Conservation (phyloP, 2,888 invertebrate species). For the Thymelicus acteon region DNA sequence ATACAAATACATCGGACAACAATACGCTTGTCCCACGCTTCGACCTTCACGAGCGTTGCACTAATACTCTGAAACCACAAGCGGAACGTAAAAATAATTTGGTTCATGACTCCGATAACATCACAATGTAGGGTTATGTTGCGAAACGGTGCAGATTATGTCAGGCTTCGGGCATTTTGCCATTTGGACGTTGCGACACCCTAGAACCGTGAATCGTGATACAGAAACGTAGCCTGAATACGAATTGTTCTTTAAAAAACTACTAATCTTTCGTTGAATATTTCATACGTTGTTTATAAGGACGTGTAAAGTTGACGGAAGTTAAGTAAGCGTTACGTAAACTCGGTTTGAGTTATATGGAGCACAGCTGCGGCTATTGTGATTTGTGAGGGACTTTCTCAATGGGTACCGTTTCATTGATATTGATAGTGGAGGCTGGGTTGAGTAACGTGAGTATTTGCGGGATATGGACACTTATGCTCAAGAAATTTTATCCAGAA, state of each 20-base stretch:
- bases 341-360: conserved; percentile 34
- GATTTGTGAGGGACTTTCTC: conserved; percentile 35
- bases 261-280: conserved; percentile 62
- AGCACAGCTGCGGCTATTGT: conserved; percentile 38
- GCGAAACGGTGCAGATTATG: conserved; percentile 41
- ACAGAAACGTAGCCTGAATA: conserved; percentile 70
- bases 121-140: conserved; percentile 43
- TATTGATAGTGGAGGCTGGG: conserved; percentile 27
- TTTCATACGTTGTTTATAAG: conserved; percentile 60
- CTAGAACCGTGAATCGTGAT: conserved; percentile 44
- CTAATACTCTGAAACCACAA: conserved; percentile 40
- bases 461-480: conserved; percentile 7
- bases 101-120: conserved; percentile 41
- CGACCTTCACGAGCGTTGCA: conserved; percentile 27
- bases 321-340: conserved; percentile 41
- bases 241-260: conserved; percentile 57
- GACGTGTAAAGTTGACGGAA: conserved; percentile 50
- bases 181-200: conserved; percentile 61
- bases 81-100: conserved; percentile 34
- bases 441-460: conserved; percentile 22
- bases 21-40: conserved; percentile 16
- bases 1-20: conserved; percentile 11
- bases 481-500: not conserved
- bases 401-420: conserved; percentile 36
- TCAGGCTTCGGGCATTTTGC: conserved; percentile 56